A percentile compares a stretch with the other conserved stretches of the same genome.
Conservation (phyloP, 2,797 vertebrate genomes). For the Spea hammondii region DNA sequence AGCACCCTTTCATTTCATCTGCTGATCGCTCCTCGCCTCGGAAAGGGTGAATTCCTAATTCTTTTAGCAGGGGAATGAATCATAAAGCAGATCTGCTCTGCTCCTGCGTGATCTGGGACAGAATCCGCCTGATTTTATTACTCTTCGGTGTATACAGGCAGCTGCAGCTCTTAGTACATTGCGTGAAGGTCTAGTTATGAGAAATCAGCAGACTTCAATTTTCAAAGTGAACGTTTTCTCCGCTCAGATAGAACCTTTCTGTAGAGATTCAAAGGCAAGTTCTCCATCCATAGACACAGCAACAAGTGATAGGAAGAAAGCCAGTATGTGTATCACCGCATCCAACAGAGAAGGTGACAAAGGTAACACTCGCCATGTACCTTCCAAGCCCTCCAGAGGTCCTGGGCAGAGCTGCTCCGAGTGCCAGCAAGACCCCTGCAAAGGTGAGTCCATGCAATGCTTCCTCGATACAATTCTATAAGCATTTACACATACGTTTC, state of each 20-base stretch:
- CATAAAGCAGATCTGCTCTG: background rate
- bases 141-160: background rate
- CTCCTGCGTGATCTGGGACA: background rate
- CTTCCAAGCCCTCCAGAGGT: background rate
- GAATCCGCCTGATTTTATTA: background rate
- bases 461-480: too few relatives aligned
- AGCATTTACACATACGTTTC: too few relatives aligned
- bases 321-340: conserved; percentile 14
- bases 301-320: background rate
- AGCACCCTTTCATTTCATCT: background rate
- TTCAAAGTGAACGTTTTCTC: conserved; percentile 32
- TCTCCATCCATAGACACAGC: background rate
- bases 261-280: background rate
- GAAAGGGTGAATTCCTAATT: background rate
- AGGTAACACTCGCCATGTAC: background rate
- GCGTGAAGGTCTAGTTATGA: conserved; percentile 18
- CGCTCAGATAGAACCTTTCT: conserved; percentile 31
- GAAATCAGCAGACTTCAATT: conserved; percentile 35
- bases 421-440: background rate
- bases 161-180: background rate
- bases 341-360: background rate
- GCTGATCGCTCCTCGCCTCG: background rate
- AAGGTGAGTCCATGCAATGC: conserved; percentile 18
- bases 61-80: conserved; percentile 34
- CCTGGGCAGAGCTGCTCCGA: background rate